Evolutionary conservation across 2,888 invertebrate species (phyloP), one percentile per base, ranked within the genome.

Genomic region (Clusia tigrina): DNA sequence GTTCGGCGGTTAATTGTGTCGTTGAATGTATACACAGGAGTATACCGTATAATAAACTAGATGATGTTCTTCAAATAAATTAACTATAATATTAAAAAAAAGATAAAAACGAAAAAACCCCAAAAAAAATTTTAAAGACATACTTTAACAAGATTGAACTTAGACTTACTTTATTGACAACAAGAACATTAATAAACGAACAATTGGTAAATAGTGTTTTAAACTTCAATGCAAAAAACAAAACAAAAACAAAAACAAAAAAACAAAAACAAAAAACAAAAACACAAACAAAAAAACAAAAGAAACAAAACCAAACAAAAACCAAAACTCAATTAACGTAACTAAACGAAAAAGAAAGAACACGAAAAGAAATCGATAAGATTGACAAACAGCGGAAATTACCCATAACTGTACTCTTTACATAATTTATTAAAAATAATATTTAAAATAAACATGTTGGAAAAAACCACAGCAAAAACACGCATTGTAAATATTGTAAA

Each of bases 401-500:
- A n/a, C n/a, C n/a, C n/a, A n/a, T n/a, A n/a, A n/a, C n/a, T n/a
- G n/a, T n/a, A n/a, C n/a, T n/a, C n/a, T n/a, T n/a, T n/a, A n/a
- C n/a, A n/a, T n/a, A n/a, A n/a, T n/a, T n/a, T n/a, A n/a, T n/a
- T n/a, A n/a, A n/a, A n/a, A n/a, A n/a, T n/a, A n/a, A n/a, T n/a
- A n/a, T 42, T n/a, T 42, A 42, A 42, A 5, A n/a, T 42, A 15
- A 42, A 42, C n/a, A n/a, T n/a, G n/a, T n/a, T n/a, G n/a, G n/a
- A n/a, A n/a, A n/a, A n/a, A n/a, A n/a, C n/a, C n/a, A n/a, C 12
- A 32, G 32, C 32, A 61, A 67, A 70, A 66, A 77, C 75, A 78
- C 74, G 76, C 78, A 75, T 77, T 75, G 74, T 75, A 75, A 78
- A 75, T 75, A 75, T 78, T 75, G 74, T 75, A 75, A 78, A 75